Percentiles rank a stretch among this genome's conserved stretches.
Conservation (phyloP, 2,888 invertebrate species). For the Acleris cristana region DNA sequence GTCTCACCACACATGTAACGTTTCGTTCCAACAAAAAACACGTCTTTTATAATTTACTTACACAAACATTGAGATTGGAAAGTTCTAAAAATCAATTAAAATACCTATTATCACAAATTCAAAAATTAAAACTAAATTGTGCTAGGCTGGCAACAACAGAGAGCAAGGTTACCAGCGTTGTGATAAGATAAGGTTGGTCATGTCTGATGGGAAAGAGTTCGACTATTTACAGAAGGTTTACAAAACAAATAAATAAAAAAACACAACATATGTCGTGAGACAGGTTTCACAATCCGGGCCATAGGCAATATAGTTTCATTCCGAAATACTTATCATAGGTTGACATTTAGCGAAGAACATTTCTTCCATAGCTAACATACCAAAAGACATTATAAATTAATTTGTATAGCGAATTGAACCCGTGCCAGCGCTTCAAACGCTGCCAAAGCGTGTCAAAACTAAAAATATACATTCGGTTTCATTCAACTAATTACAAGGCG, state of each 20-base stretch:
- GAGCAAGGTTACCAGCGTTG: constrained; percentile 54
- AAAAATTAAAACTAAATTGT: constrained; percentile 74
- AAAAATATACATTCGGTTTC: constrained; percentile 46
- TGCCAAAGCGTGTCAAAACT: constrained; percentile 57
- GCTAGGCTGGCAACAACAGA: constrained; percentile 62
- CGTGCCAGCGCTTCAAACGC: constrained; percentile 30
- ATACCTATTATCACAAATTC: constrained; percentile 81
- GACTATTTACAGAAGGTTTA: constrained; percentile 65
- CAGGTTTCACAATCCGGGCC: constrained; percentile 60
- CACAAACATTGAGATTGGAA: constrained; percentile 55
- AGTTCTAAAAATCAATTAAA: constrained; percentile 58
- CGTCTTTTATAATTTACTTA: constrained; percentile 61
- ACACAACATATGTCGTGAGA: constrained; percentile 83
- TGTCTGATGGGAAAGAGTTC: constrained; percentile 80
- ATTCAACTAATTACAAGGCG: constrained; percentile 28
- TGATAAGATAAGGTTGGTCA: constrained; percentile 52
- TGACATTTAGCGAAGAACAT: constrained; percentile 24
- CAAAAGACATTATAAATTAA: constrained; percentile 16
- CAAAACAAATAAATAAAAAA: constrained; percentile 52
- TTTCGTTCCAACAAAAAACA: constrained; percentile 56
- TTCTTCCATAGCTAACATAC: constrained; percentile 26
- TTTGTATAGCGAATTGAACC: constrained; percentile 25
- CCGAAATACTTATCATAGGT: constrained; percentile 26
- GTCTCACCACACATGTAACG: constrained; percentile 84
- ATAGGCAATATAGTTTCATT: constrained; percentile 12